A percentile compares a stretch with the other conserved stretches of the same genome.
phyloP scores from a whole-genome alignment of 1,140 invertebrate species.

The Drosophila eugracilis region DNA sequence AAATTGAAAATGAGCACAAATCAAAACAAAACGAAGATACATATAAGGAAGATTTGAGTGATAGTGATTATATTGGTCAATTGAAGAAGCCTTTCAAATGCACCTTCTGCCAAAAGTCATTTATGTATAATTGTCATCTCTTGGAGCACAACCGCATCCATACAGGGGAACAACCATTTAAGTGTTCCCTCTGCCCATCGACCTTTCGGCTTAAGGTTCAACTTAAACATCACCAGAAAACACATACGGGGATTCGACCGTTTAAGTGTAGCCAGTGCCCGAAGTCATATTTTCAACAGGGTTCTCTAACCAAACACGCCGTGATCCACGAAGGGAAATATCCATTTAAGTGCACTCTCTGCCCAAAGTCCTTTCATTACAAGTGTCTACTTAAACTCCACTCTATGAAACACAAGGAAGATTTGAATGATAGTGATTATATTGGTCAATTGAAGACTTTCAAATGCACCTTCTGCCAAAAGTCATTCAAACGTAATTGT shows the following conservation, averaged over 20 bases:
- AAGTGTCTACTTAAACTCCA: not conserved
- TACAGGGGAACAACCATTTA: not conserved
- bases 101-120: not conserved
- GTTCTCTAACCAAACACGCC: too few relatives aligned
- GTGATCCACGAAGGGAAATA: too few relatives aligned
- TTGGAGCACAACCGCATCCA: not conserved
- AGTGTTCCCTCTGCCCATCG: not conserved
- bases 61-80: not conserved
- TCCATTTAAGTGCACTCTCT: not conserved
- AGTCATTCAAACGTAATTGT: not conserved
- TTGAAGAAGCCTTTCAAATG: not conserved
- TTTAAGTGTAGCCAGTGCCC: not conserved
- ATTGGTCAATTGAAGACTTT: not conserved
- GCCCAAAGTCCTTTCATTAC: not conserved
- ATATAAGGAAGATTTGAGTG: too few relatives aligned
- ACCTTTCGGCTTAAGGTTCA: not conserved
- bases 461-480: not conserved
- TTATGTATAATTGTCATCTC: not conserved
- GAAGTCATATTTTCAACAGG: too few relatives aligned
- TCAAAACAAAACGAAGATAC: too few relatives aligned
- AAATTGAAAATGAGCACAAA: not conserved
- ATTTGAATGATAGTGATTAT: not conserved
- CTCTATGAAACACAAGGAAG: not conserved
- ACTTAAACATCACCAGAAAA: not conserved
- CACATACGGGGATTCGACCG: not conserved